Evolutionary conservation across 2,797 vertebrate genomes (phyloP).

Genomic region (Myiotriccus ornatus): DNA sequence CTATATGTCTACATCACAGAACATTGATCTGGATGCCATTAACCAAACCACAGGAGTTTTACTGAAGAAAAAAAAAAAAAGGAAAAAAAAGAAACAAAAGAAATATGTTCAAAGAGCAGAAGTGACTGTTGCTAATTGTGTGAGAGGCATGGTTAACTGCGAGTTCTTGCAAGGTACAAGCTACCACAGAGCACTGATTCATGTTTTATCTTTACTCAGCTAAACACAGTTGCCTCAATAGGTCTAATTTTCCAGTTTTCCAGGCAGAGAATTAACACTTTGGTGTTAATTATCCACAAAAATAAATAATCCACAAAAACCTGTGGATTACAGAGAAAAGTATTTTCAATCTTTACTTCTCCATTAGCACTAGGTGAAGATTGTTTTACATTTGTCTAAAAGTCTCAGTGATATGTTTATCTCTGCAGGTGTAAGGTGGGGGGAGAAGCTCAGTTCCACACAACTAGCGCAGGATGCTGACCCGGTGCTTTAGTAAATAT

Average conservation of each 20-base stretch:
- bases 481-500: background rate
- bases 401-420: background rate
- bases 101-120: background rate
- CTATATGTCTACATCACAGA: background rate
- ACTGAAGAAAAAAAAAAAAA: too few species aligned
- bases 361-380: background rate
- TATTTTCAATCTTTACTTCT: rapidly evolving
- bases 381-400: background rate
- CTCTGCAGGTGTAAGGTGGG: background rate
- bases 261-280: background rate
- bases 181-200: background rate
- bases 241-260: background rate
- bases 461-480: background rate
- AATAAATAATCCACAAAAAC: background rate
- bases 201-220: background rate
- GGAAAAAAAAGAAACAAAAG: rapidly evolving
- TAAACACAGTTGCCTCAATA: background rate
- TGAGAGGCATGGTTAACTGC: background rate
- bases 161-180: background rate
- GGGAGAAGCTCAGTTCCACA: background rate
- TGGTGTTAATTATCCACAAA: background rate
- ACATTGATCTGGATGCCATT: background rate
- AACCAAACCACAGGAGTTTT: background rate
- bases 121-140: background rate
- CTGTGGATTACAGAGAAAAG: background rate